Evolutionary conservation across 37 sponge, comb jelly and placozoan genomes (phyloP).

Genomic region (Theonella swinhoei): DNA sequence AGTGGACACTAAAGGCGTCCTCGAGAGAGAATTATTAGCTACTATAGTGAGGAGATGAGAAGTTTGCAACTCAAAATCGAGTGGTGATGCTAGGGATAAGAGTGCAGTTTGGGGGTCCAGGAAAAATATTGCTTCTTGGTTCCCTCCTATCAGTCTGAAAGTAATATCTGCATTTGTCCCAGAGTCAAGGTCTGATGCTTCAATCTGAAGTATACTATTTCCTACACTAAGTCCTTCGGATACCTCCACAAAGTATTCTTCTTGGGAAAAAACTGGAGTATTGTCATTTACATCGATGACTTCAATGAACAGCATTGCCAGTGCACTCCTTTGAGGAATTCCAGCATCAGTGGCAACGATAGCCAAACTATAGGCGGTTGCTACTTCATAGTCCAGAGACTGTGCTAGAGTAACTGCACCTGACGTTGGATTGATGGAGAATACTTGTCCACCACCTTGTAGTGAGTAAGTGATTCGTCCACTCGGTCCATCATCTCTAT

Average conservation of each 20-base stretch:
- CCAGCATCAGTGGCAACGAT: constrained; percentile 70
- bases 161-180: constrained; percentile 64
- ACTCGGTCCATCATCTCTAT: constrained; percentile 60
- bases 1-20: not conserved
- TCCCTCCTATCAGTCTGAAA: constrained; percentile 35
- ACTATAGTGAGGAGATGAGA: constrained; percentile 30
- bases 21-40: constrained; percentile 35
- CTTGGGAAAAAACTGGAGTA: constrained; percentile 46
- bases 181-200: constrained; percentile 63
- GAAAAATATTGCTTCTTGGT: not conserved
- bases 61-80: constrained; percentile 48
- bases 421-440: constrained; percentile 42
- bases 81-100: not conserved
- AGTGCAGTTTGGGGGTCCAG: constrained; percentile 35
- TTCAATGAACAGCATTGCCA: constrained; percentile 12
- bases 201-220: constrained; percentile 24
- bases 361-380: constrained; percentile 5
- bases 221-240: constrained; percentile 21
- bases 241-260: constrained; percentile 36
- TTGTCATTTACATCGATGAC: constrained; percentile 56
- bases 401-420: constrained; percentile 45
- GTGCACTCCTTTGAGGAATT: constrained; percentile 22
- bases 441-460: not conserved
- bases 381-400: constrained; percentile 59
- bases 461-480: constrained; percentile 14